A percentile compares a stretch with the other conserved stretches of the same genome.
phyloP scores from a whole-genome alignment of 1,140 invertebrate species.

The Trypoxylus dichotomus region DNA sequence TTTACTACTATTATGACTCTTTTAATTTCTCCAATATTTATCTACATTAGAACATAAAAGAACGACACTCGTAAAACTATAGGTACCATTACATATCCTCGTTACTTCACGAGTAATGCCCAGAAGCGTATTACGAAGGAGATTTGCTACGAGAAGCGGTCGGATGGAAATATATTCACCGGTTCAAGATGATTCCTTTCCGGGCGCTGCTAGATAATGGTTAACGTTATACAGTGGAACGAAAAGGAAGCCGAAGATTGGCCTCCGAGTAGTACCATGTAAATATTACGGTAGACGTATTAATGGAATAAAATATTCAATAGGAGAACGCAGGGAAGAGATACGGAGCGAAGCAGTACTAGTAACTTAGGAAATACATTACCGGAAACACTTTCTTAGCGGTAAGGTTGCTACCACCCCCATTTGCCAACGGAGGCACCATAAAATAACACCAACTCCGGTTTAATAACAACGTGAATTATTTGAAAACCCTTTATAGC shows the following conservation, averaged over 20 bases:
- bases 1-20: no score
- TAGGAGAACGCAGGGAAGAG: not conserved
- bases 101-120: not conserved
- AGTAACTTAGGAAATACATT: not conserved
- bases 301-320: not conserved
- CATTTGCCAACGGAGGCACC: not conserved
- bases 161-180: not conserved
- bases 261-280: not conserved
- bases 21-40: no score
- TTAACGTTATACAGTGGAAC: not conserved
- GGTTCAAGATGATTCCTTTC: not conserved
- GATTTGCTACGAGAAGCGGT: not conserved
- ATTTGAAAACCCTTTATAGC: not conserved
- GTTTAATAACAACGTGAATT: not conserved
- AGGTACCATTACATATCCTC: not conserved
- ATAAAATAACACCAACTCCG: not conserved
- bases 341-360: not conserved
- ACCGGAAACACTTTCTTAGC: slow-evolving; percentile 1
- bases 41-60: no score
- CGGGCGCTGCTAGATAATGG: not conserved
- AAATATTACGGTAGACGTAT: not conserved
- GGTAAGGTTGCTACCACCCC: not conserved
- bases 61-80: no score
- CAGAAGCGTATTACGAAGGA: not conserved
- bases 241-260: not conserved